Evolutionary conservation across 2,797 vertebrate species (phyloP), one percentile per base, ranked within the genome.

Genomic region (Poeciliopsis gracilis): DNA sequence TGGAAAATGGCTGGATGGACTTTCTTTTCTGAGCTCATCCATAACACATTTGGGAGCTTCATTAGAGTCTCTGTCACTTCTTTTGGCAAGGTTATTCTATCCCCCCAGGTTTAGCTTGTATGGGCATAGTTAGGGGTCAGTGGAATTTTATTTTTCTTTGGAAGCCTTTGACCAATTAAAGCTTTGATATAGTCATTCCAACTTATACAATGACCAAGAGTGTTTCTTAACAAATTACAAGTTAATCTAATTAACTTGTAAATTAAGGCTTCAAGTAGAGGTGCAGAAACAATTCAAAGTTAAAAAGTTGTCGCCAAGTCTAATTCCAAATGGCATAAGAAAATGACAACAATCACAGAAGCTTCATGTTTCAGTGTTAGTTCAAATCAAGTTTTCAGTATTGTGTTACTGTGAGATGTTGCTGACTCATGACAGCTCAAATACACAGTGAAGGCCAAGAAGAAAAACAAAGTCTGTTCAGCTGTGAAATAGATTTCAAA

Each of bases 401-500:
- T 5, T 30, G 33, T 33, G 2, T 25, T 4, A 25, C 9, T 12
- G 16, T 30, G 11, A 38, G 20, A 57, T 0, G 1, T 7, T 15
- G 33, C 12, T 59, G n/a, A 23, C 47, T 63, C 28, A 47, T 47
- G 18, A 28, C 43, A 53, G 53, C 53, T 55, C 53, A n/a, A 55
- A 55, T 55, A n/a, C 53, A n/a, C 53, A 55, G 53, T 33, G 30
- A 71, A 25, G 5, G 3, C 73, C 73, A 80, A 82, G 82, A 80
- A 71, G 70, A 74, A 77, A 88, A 82, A 83, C 84, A 78, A 84
- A 89, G 90, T 71, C 79, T 91, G 84, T 91, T 95, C 91, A 90
- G 78, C 94, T 95, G 94, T 95, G 91, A 96, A 95, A 95, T 94
- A 92, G 91, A 94, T 91, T 92, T 92, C 84, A 94, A 93, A 94